Evolutionary conservation across 2,888 invertebrate genomes (phyloP), one percentile per base, ranked within the genome.

Genomic region (Steromphala cineraria): DNA sequence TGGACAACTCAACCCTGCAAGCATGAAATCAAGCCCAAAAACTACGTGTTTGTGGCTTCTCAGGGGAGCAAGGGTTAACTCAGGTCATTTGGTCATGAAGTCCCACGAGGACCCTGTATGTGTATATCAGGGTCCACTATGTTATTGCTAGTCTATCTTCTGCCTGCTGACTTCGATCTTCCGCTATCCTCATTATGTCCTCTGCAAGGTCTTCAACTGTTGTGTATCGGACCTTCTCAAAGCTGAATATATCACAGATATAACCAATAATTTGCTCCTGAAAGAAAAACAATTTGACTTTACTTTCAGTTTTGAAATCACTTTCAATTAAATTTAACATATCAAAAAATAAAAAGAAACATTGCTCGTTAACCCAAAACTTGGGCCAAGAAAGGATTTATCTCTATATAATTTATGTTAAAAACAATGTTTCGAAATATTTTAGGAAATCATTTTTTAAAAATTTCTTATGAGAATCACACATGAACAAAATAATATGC

Each of bases 241-340:
- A 98, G 94, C 96, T 98, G 94, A 99, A 99, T 89, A 98, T 96
- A 93, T 99, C 98, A 75, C 95, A 94, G 82, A 99, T 95, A 92
- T 98, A 98, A 21, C 96, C 96, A 82, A 98, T 95, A 17, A 98
- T 96, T 94, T 98, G 97, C 82, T 97, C 97, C 94, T 97, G 93
- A 53, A 93, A 93, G 77, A 84, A 40, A 56, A 62, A 82, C 79
- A 78, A 74, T 62, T 79, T 67, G 4, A 3, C 28, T 28, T 10
- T 28, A 24, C 5, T 67, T 13, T 15, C 56, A 24, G 19, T 56
- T 56, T n/a, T 13, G 1, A 24, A 24, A 56, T 4, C 2, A 7
- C 7, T 7, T 4, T 4, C 36, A 36, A 36, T 4, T 36, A 4
- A 7, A 36, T 2, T 4, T 4, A 36, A 36, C 4, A 7, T 7